Conservation (phyloP, 2,797 vertebrate genomes). For the Pampus argenteus region DNA sequence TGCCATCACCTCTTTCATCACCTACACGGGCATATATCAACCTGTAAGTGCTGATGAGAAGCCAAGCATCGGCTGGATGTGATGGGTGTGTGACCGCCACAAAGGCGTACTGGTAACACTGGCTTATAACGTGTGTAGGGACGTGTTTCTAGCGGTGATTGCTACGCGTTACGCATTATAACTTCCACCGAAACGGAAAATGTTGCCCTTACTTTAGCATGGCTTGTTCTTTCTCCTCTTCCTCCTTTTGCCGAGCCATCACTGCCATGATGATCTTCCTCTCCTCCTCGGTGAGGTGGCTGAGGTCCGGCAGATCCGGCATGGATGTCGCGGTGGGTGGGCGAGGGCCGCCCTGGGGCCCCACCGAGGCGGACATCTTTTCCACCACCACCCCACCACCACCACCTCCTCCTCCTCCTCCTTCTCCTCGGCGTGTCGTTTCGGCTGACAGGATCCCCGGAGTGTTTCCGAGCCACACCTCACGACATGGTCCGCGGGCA, state of each 20-base stretch:
- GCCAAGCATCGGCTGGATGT: constrained; percentile 23
- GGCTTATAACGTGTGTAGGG: constrained; percentile 21
- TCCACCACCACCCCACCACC: constrained; percentile 74
- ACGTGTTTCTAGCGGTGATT: constrained; percentile 23
- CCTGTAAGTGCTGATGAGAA: constrained; percentile 13
- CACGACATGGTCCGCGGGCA: constrained; percentile 83
- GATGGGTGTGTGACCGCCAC: constrained; percentile 40
- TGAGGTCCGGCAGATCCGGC: constrained; percentile 96
- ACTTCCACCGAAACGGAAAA: constrained; percentile 47
- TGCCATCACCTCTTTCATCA: not conserved
- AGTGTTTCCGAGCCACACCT: constrained; percentile 81
- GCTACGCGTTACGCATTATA: constrained; percentile 15
- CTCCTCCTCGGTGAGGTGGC: constrained; percentile 99
- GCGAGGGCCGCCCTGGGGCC: constrained; percentile 94
- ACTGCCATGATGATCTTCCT: constrained; percentile 98
- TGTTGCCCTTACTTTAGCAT: constrained; percentile 94
- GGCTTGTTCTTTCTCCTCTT: constrained; percentile 98
- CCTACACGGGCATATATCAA: not conserved
- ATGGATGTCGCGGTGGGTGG: constrained; percentile 93
- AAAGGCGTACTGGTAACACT: constrained; percentile 10
- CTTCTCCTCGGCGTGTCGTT: constrained; percentile 85
- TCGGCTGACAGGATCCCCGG: constrained; percentile 83
- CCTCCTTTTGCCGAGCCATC: constrained; percentile 97
- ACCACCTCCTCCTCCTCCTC: constrained; percentile 48
- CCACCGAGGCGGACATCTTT: constrained; percentile 95